Evolutionary conservation across 2,888 invertebrate species (phyloP), one percentile per base, ranked within the genome.

Genomic region (Arrhopalites spinosus): DNA sequence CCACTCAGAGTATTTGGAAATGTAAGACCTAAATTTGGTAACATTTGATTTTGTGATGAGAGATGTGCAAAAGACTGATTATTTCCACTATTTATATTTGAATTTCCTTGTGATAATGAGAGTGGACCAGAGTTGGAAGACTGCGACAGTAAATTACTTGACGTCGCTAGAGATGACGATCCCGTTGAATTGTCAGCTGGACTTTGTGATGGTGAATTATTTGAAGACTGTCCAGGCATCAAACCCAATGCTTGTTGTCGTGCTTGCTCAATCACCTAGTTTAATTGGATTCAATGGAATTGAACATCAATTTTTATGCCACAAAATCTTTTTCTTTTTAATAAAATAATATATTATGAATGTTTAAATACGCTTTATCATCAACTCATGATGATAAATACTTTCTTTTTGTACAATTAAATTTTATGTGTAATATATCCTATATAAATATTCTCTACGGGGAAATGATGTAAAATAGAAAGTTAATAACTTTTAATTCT

Each of bases 201-300:
- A 25, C 23, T 23, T 23, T 30, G 64, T 5, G 29, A 20, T 25
- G 56, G 53, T n/a, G 70, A 53, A 70, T 56, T 70, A 20, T 3
- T 3, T 17, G 50, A 50, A 17, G 73, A 53, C 45, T 64, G 30
- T n/a, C 90, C 88, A 3, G 90, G 90, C 71, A 87, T 87, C 17
- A 87, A 79, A 5, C 90, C 89, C 81, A 89, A 85, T 5, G 90
- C 90, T 84, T 92, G 91, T 77, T 87, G 88, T 0, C 96, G 90
- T 0, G 98, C 98, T 20, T 92, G 89, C 85, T 96, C 96, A 82
- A 99, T 98, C 15, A 98, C 80, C 82, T 82, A 67, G 30, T 61
- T 66, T 68, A 72, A 69, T 36, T 36, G 36, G 36, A 36, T 36
- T 36, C 5, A 36, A 36, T 36, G 36, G 36, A 36, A 36, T 36